A percentile compares a stretch with the other conserved stretches of the same genome.
phyloP scores from a whole-genome alignment of 2,113 vertebrate genomes.

The Forbesichthys agassizii region DNA sequence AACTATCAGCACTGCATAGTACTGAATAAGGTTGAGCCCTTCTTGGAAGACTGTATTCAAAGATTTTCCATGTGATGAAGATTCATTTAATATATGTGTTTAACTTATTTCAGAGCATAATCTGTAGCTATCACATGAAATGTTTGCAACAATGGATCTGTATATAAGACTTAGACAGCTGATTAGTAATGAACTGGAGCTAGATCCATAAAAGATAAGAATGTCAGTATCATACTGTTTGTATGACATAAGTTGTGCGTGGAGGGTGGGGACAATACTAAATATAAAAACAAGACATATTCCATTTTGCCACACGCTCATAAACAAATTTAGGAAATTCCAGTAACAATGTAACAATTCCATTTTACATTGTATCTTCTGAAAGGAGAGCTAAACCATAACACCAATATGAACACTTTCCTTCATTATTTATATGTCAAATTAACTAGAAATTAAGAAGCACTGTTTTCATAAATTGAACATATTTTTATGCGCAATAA shows the following conservation, averaged over 20 bases:
- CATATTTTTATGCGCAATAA: no score
- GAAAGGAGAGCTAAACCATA: no score
- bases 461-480: no score
- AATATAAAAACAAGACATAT: no score
- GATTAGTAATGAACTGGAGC: neutral
- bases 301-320: no score
- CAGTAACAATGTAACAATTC: no score
- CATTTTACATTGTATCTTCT: no score
- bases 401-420: no score
- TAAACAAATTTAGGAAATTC: no score
- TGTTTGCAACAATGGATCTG: neutral
- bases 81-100: neutral
- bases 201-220: neutral
- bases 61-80: neutral
- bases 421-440: no score
- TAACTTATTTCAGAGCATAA: neutral
- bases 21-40: neutral
- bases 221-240: neutral
- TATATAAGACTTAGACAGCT: slow-evolving; percentile 1
- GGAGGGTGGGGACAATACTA: no score
- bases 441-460: no score
- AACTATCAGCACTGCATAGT: neutral
- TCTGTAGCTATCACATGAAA: neutral
- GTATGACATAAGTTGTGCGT: neutral
- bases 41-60: neutral